These are phyloP conservation scores for Takifugu ocellatus DNA, from an alignment of 2,797 vertebrate species.

Conservation along the genomic window DNA sequence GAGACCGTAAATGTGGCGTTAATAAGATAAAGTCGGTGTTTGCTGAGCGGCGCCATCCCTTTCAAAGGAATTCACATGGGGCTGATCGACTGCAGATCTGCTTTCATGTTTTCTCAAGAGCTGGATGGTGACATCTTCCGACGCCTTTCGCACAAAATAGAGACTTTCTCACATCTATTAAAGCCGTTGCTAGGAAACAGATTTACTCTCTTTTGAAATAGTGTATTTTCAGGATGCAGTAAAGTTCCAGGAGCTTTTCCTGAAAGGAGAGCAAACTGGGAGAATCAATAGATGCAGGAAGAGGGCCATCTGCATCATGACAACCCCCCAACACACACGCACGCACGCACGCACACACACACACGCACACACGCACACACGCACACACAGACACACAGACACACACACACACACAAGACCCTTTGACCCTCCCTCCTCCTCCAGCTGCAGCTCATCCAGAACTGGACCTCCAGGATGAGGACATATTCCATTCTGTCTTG, in stretches of 20 bases:
- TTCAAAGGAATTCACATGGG: slow-evolving; percentile 14
- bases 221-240: slow-evolving; percentile 2
- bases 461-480: too few species aligned
- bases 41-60: slow-evolving; percentile 25
- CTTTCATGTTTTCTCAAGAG: slow-evolving; percentile 34
- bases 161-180: slow-evolving; percentile 32
- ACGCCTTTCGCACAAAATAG: slow-evolving; percentile 35
- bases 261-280: too few species aligned
- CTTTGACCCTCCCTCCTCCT: too few species aligned
- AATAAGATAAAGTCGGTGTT: slow-evolving; percentile 37
- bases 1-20: background rate
- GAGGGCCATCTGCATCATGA: too few species aligned
- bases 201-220: slow-evolving; percentile 32
- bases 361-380: too few species aligned
- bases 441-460: too few species aligned
- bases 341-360: too few species aligned
- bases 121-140: slow-evolving; percentile 41
- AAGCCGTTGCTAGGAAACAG: slow-evolving; percentile 59
- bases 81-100: slow-evolving; percentile 31
- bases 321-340: too few species aligned
- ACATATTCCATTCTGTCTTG: too few species aligned
- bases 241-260: background rate
- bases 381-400: too few species aligned
- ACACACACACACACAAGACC: too few species aligned
- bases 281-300: too few species aligned